A percentile compares a stretch with the other conserved stretches of the same genome.
Conservation (phyloP, 2,113 vertebrate genomes). For the Spea bombifrons region DNA sequence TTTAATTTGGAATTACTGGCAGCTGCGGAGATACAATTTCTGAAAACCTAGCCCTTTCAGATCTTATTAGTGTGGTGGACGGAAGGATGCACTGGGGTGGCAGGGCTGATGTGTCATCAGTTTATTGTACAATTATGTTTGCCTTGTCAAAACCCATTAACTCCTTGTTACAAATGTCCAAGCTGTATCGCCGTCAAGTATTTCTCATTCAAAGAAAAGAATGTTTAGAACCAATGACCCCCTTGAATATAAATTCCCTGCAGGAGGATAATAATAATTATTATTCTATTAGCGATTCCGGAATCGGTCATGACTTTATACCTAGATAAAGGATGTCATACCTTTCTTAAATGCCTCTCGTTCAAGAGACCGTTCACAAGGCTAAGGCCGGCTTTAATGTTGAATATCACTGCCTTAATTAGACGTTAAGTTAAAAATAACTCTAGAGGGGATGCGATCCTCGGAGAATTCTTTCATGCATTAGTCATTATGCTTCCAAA, state of each 20-base stretch:
- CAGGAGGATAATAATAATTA: too few species aligned
- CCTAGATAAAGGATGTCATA: neutral
- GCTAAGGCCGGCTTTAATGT: slow-evolving; percentile 13
- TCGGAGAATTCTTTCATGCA: slow-evolving; percentile 34
- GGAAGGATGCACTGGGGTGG: slow-evolving; percentile 22
- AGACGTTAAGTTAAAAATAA: slow-evolving; percentile 44
- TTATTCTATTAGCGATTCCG: too few species aligned
- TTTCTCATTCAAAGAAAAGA: too few species aligned
- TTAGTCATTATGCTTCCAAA: slow-evolving; percentile 36
- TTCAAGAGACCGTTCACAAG: slow-evolving; percentile 34
- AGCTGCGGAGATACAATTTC: slow-evolving; percentile 41
- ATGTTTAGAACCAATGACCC: too few species aligned
- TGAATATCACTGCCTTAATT: slow-evolving; percentile 49
- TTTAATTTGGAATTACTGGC: slow-evolving; percentile 38
- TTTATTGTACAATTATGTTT: slow-evolving; percentile 25
- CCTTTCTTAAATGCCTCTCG: slow-evolving; percentile 6
- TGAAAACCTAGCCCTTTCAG: slow-evolving; percentile 37
- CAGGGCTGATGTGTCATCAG: slow-evolving; percentile 40
- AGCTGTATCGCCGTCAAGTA: neutral
- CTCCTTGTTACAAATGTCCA: neutral
- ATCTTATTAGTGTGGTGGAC: slow-evolving; percentile 34
- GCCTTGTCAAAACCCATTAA: neutral
- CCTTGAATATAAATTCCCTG: too few species aligned
- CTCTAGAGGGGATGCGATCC: slow-evolving; percentile 24
- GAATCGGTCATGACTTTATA: neutral